A percentile compares a stretch with the other conserved stretches of the same genome.
phyloP scores from a whole-genome alignment of 2,888 invertebrate species.

The Diarsia dahlii region DNA sequence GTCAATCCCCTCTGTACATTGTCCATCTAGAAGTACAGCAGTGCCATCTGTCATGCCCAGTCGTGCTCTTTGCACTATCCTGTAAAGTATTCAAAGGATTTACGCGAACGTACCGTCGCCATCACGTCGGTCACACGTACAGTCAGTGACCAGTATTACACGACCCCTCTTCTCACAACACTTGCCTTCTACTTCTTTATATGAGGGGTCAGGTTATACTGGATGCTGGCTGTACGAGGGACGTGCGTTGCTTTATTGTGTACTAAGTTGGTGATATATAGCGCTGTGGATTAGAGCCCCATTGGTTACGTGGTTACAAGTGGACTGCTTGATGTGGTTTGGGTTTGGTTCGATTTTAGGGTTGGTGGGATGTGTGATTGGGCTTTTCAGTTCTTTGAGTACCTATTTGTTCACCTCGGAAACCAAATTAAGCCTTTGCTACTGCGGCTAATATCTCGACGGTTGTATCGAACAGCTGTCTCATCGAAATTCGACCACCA shows the following conservation, averaged over 20 bases:
- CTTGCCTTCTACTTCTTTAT: too few species aligned
- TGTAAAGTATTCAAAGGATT: neutral
- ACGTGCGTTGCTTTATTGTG: neutral
- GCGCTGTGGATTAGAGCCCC: neutral
- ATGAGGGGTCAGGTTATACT: too few species aligned
- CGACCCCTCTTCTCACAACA: too few species aligned
- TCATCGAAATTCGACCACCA: too few species aligned
- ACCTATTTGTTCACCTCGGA: neutral
- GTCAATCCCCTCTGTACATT: neutral
- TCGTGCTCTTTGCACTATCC: neutral
- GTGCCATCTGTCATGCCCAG: neutral
- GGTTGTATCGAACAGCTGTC: too few species aligned
- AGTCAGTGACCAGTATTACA: too few species aligned
- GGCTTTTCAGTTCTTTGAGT: neutral
- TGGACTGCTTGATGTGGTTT: neutral
- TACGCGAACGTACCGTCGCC: neutral
- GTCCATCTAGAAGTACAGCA: neutral
- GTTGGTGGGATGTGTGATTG: too few species aligned
- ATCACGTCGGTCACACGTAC: neutral
- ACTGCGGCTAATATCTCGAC: too few species aligned
- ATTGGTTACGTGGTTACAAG: neutral
- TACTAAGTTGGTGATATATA: neutral
- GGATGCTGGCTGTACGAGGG: neutral
- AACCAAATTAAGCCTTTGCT: too few species aligned
- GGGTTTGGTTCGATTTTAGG: neutral